Evolutionary conservation across 2,797 vertebrate genomes (phyloP).

Genomic region (Hapalemur alaotrensis): DNA sequence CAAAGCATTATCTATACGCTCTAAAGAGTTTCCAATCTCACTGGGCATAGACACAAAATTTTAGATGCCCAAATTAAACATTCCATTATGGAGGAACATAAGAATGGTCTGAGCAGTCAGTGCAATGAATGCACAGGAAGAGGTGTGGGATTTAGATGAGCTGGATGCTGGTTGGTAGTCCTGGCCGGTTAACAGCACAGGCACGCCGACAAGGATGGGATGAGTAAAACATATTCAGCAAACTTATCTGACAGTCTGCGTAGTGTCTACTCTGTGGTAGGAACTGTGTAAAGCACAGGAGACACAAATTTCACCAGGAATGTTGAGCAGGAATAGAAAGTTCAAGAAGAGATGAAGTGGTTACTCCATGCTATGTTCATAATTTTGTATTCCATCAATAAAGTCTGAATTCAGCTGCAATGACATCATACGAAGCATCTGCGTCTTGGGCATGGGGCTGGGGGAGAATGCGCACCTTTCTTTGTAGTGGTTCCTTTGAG

Average conservation of each 20-base stretch:
- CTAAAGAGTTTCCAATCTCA: background rate
- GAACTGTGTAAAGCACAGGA: background rate
- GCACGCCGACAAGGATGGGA: background rate
- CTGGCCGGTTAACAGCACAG: background rate
- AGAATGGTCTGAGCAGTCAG: background rate
- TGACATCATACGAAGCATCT: background rate
- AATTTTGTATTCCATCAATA: background rate
- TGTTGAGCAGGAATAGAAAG: background rate
- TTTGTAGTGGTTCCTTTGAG: slow-evolving; percentile 43
- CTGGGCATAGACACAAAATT: background rate
- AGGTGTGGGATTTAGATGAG: background rate
- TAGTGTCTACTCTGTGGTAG: background rate
- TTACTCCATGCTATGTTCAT: background rate
- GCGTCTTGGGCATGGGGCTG: background rate
- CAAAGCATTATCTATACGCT: background rate
- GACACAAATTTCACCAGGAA: background rate
- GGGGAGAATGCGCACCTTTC: background rate
- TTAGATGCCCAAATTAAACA: background rate
- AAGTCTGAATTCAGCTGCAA: background rate
- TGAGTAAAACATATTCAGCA: background rate
- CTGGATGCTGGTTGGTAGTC: background rate
- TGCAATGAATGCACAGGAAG: background rate
- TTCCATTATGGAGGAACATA: background rate
- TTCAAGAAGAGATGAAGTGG: background rate
- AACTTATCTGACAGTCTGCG: background rate